Evolutionary conservation across 2,113 vertebrate genomes (phyloP), one percentile per base, ranked within the genome.

Genomic region (Pedionomus torquatus): DNA sequence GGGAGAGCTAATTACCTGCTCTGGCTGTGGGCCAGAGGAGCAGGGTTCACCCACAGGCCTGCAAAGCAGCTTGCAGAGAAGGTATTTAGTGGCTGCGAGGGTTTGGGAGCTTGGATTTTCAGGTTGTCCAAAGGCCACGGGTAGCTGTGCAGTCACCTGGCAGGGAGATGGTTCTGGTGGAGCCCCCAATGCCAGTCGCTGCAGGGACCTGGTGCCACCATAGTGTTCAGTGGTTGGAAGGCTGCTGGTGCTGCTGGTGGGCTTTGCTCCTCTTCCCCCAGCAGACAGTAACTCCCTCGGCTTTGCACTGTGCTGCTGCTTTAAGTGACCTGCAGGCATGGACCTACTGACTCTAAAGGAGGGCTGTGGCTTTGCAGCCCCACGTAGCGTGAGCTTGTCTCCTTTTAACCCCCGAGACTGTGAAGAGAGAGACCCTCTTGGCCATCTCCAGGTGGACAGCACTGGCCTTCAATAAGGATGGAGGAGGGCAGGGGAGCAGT

Each of bases 211-310:
- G 5, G 43, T 75, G 69, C 28, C 66, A 54, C 33, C 55, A 23
- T 0, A 6, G 26, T 3, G 2, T 11, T 30, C 37, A 30, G 54
- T 15, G 35, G 8, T 26, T 82, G 64, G 52, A 13, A 66, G 81
- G 41, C 33, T 58, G 68, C 60, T 72, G 70, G 49, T 37, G 35
- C 35, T 3, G 2, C 13, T 18, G 10, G 43, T 54, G 78, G 57
- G 21, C 68, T 70, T 28, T 0, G 0, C 26, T 35, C 35, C 44
- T 2, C 17, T 43, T 10, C 24, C 19, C 11, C 1, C 55, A 66
- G 81, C 12, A 60, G n/a, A 17, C 16, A 31, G 43, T 2, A 11
- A 23, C 46, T 76, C 7, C 37, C 60, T 30, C 0, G 0, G 30
- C 5, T 35, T 37, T 11, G 15, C 35, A 5, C 28, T 2, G 39